These are phyloP conservation scores for Tigriopus californicus DNA, from an alignment of 2,888 invertebrate species.

Conservation along the genomic window DNA sequence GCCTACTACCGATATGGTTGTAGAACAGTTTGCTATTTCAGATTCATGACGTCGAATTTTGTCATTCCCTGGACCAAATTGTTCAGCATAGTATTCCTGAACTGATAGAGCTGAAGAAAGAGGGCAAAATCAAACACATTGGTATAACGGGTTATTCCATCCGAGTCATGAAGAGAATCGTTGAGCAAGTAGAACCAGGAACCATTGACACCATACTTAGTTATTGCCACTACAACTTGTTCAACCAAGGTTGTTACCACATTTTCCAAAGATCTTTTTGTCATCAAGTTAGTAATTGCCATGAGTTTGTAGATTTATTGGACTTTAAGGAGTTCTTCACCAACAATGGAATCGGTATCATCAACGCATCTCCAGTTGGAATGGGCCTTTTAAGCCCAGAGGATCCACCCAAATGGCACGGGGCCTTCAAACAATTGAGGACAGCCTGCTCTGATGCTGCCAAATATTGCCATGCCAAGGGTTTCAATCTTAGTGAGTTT, in stretches of 20 bases:
- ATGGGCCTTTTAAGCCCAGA: constrained; percentile 60
- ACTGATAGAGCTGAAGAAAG: constrained; percentile 48
- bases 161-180: constrained; percentile 48
- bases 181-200: constrained; percentile 38
- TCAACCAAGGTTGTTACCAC: constrained; percentile 36
- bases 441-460: constrained; percentile 40
- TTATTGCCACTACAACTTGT: constrained; percentile 57
- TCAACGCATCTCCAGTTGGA: constrained; percentile 61
- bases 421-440: constrained; percentile 44
- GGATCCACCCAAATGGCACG: constrained; percentile 63
- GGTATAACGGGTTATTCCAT: constrained; percentile 76
- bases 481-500: constrained; percentile 18
- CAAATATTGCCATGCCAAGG: constrained; percentile 21
- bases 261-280: no score
- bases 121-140: constrained; percentile 48
- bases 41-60: constrained; percentile 86
- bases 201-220: constrained; percentile 51
- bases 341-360: constrained; percentile 46
- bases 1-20: no score
- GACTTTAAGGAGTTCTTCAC: constrained; percentile 15
- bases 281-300: constrained; percentile 16
- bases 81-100: constrained; percentile 70
- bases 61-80: constrained; percentile 49
- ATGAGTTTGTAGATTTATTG: not conserved
- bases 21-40: no score